Evolutionary conservation across 1,140 invertebrate genomes (phyloP).

Genomic region (Bradysia coprophila): DNA sequence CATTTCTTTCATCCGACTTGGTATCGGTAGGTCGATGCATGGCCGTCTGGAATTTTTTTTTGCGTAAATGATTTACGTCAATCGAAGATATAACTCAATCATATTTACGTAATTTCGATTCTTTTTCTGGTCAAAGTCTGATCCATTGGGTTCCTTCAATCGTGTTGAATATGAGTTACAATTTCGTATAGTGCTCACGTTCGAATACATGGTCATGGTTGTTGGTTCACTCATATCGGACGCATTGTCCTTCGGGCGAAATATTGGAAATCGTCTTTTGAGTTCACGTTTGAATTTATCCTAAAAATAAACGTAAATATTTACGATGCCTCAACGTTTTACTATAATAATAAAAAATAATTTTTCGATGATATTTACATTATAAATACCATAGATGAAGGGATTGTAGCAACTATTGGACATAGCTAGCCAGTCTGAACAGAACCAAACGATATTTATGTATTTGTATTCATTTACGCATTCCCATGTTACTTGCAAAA

Average conservation of each 20-base stretch:
- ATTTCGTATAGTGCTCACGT: no score
- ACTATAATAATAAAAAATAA: slow-evolving; percentile 2
- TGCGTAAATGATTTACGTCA: no score
- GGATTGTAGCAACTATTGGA: slow-evolving; percentile 74
- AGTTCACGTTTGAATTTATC: slow-evolving; percentile 56
- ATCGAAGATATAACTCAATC: no score
- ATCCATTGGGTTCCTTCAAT: no score
- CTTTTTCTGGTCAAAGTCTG: no score
- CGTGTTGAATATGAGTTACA: no score
- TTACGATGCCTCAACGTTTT: neutral
- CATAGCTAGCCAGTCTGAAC: slow-evolving; percentile 72
- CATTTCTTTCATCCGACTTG: no score
- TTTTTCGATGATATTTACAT: slow-evolving; percentile 37
- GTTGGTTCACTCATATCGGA: neutral
- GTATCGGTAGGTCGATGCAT: no score
- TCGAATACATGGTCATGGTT: no score
- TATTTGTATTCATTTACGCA: slow-evolving; percentile 54
- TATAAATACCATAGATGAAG: slow-evolving; percentile 72
- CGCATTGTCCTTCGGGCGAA: slow-evolving; percentile 6
- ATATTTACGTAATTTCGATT: no score
- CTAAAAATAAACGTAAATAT: slow-evolving; percentile 23
- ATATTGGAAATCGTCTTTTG: slow-evolving; percentile 30
- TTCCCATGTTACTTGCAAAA: slow-evolving; percentile 46
- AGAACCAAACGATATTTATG: slow-evolving; percentile 63
- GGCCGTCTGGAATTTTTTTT: no score